These are phyloP conservation scores for Sorex araneus DNA, from an alignment of 2,113 vertebrate species.

Conservation along the genomic window DNA sequence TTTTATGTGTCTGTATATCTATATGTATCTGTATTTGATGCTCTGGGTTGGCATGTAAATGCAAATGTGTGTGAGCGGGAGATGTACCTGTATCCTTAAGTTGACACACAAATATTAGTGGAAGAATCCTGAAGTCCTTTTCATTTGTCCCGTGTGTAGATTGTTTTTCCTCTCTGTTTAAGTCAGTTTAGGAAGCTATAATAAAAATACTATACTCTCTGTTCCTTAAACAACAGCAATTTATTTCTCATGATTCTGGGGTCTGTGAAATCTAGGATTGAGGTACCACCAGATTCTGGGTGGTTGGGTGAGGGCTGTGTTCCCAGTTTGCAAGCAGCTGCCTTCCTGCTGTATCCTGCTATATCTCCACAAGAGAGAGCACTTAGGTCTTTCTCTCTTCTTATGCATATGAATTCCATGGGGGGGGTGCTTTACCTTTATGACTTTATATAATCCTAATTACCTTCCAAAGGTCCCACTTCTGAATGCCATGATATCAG, in stretches of 20 bases:
- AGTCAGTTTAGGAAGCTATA: conserved; percentile 7
- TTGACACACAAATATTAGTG: neutral
- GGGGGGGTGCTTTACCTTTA: neutral
- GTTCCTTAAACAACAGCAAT: neutral
- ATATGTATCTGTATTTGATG: neutral
- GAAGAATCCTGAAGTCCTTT: conserved; percentile 12
- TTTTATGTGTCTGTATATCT: conserved; percentile 21
- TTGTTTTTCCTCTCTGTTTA: conserved; percentile 28
- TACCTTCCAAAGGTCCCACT: neutral
- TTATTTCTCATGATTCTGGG: conserved; percentile 25
- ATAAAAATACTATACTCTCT: neutral
- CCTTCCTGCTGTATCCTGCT: conserved; percentile 34
- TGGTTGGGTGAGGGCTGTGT: neutral
- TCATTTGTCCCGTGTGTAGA: neutral
- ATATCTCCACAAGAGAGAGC: neutral
- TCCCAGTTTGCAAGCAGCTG: conserved; percentile 3
- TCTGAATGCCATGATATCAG: neutral
- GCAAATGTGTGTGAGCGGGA: neutral
- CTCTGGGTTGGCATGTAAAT: conserved; percentile 30
- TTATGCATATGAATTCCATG: neutral
- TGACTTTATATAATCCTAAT: conserved; percentile 8
- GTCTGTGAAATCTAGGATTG: neutral
- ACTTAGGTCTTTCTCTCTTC: neutral
- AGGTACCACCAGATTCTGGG: neutral
- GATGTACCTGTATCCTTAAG: neutral